Evolutionary conservation across 1,140 invertebrate genomes (phyloP).

Genomic region (Tetragnatha versicolor): DNA sequence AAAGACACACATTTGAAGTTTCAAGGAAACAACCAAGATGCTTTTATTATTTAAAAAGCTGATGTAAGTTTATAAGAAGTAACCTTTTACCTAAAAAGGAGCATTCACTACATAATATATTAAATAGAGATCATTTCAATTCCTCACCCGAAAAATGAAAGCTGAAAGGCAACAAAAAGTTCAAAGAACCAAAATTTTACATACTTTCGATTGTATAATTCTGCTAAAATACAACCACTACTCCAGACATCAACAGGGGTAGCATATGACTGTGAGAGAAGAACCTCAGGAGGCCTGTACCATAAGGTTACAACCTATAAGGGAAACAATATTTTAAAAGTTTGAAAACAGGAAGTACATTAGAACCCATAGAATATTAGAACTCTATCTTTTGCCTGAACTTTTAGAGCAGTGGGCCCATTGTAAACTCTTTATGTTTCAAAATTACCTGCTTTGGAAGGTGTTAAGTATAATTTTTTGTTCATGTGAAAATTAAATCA

Average conservation of each 20-base stretch:
- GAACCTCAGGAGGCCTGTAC: slow-evolving; percentile 95
- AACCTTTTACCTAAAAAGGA: neutral
- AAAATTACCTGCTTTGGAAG: slow-evolving; percentile 90
- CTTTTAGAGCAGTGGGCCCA: too few relatives aligned
- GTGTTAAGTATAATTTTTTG: too few relatives aligned
- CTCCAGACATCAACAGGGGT: slow-evolving; percentile 98
- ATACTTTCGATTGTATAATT: slow-evolving; percentile 75
- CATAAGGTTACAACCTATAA: slow-evolving; percentile 94
- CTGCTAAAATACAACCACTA: slow-evolving; percentile 91
- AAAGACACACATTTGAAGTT: neutral
- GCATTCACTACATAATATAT: neutral
- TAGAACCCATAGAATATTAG: too few relatives aligned
- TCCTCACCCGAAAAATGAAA: neutral
- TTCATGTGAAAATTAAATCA: too few relatives aligned
- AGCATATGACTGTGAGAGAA: slow-evolving; percentile 86
- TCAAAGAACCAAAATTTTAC: neutral
- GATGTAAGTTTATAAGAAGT: neutral
- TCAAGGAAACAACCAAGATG: neutral
- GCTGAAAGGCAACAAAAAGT: neutral
- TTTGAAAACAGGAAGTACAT: too few relatives aligned
- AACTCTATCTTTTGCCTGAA: too few relatives aligned
- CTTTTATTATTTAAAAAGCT: neutral
- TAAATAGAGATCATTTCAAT: neutral
- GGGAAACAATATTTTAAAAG: slow-evolving; percentile 72
- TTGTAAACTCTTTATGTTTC: slow-evolving; percentile 83